Evolutionary conservation across 2,888 invertebrate genomes (phyloP).

Genomic region (Mongoloraphidia duomilia): DNA sequence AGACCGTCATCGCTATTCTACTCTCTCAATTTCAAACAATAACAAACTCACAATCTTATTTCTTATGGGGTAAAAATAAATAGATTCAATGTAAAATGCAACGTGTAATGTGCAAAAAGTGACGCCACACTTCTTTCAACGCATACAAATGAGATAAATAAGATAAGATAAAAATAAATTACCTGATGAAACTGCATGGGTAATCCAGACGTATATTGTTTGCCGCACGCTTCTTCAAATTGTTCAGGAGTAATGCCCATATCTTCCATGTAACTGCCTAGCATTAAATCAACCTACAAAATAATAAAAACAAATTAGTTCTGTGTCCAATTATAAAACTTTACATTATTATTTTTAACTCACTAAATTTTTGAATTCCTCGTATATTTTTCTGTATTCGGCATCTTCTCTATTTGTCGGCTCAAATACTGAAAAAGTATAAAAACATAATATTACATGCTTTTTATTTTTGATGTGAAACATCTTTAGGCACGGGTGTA

Average conservation of each 20-base stretch:
- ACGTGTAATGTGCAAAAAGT: too few relatives aligned
- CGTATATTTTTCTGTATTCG: conserved; percentile 64
- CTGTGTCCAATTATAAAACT: not conserved
- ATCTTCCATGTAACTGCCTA: conserved; percentile 87
- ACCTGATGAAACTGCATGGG: conserved; percentile 40
- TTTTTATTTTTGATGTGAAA: not conserved
- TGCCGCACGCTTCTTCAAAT: conserved; percentile 65
- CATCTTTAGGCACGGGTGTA: too few relatives aligned
- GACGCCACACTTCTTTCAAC: too few relatives aligned
- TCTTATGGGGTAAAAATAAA: too few relatives aligned
- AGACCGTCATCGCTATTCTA: too few relatives aligned
- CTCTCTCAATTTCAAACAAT: too few relatives aligned
- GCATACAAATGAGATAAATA: too few relatives aligned
- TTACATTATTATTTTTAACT: conserved; percentile 16
- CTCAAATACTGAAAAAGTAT: conserved; percentile 62
- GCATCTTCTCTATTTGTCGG: conserved; percentile 55
- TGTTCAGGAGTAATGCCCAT: conserved; percentile 78
- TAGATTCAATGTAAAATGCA: too few relatives aligned
- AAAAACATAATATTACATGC: not conserved
- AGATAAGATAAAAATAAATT: conserved; percentile 10
- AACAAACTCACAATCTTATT: too few relatives aligned
- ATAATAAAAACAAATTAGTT: not conserved
- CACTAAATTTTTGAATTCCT: conserved; percentile 78
- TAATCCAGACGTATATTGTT: conserved; percentile 27
- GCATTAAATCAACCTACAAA: conserved; percentile 66